Evolutionary conservation across 2,797 vertebrate genomes (phyloP).

Genomic region (Anguilla pacifica): DNA sequence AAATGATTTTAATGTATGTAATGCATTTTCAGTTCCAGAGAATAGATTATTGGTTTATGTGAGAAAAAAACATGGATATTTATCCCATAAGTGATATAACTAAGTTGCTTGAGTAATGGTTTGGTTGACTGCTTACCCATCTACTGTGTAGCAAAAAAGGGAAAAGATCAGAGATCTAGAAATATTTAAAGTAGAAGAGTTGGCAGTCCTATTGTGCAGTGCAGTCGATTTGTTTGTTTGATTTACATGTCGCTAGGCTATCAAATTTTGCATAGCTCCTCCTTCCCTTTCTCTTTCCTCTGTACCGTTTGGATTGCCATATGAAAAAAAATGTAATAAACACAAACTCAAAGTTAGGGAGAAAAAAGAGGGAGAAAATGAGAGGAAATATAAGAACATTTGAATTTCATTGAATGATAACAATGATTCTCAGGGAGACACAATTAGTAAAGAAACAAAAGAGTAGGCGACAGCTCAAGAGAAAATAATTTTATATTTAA

Average conservation of each 20-base stretch:
- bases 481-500: not conserved
- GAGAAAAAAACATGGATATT: not conserved
- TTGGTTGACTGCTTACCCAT: not conserved
- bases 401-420: not conserved
- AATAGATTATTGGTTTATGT: not conserved
- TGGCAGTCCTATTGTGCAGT: not conserved
- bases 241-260: constrained; percentile 52
- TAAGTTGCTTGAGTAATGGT: not conserved
- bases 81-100: not conserved
- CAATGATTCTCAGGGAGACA: not conserved
- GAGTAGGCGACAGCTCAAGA: not conserved
- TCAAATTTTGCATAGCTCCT: constrained; percentile 68
- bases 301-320: constrained; percentile 51
- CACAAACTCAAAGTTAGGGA: constrained; percentile 51
- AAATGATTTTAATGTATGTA: too few relatives aligned
- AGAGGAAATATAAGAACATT: not conserved
- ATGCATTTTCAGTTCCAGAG: not conserved
- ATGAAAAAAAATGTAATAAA: constrained; percentile 63
- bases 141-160: not conserved
- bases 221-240: constrained; percentile 61
- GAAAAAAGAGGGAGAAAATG: constrained; percentile 38
- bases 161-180: constrained; percentile 16
- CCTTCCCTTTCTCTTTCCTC: constrained; percentile 56
- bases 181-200: not conserved
- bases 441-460: not conserved